A percentile compares a stretch with the other conserved stretches of the same genome.
phyloP scores from a whole-genome alignment of 2,888 invertebrate species.

The Digitonthophagus gazella region DNA sequence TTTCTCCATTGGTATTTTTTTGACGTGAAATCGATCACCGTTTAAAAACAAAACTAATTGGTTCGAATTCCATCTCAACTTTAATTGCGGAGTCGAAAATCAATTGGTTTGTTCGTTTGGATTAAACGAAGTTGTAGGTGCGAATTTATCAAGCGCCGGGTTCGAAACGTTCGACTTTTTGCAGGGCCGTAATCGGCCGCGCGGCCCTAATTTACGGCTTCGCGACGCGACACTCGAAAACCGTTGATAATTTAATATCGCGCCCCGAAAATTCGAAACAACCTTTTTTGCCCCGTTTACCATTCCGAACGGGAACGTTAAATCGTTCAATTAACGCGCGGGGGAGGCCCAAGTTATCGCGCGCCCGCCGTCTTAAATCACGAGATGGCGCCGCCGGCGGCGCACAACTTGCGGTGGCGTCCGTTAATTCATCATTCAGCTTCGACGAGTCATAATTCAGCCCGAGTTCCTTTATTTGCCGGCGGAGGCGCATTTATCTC shows the following conservation, averaged over 20 bases:
- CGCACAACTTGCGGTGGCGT: not conserved
- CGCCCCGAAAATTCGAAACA: no score
- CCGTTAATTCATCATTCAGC: constrained; percentile 15
- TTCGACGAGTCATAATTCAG: constrained; percentile 16
- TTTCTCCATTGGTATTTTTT: no score
- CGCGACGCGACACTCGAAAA: no score
- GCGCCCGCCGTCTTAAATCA: not conserved
- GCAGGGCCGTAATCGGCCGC: no score
- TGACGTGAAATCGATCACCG: no score
- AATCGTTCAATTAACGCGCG: not conserved
- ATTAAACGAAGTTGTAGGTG: not conserved
- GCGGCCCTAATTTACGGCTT: no score
- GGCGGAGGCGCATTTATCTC: constrained; percentile 16
- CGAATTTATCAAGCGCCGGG: not conserved
- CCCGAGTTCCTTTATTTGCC: constrained; percentile 14
- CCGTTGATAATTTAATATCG: no score
- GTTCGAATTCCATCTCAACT: no score
- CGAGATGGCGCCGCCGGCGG: not conserved
- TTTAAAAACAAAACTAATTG: no score
- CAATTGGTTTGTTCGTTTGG: not conserved
- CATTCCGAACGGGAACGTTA: no score
- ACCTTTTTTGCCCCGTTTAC: no score
- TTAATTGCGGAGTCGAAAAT: not conserved
- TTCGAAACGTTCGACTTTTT: not conserved
- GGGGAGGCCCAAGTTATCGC: not conserved